Evolutionary conservation across 2,113 vertebrate species (phyloP).

Genomic region (Guaruba guarouba): DNA sequence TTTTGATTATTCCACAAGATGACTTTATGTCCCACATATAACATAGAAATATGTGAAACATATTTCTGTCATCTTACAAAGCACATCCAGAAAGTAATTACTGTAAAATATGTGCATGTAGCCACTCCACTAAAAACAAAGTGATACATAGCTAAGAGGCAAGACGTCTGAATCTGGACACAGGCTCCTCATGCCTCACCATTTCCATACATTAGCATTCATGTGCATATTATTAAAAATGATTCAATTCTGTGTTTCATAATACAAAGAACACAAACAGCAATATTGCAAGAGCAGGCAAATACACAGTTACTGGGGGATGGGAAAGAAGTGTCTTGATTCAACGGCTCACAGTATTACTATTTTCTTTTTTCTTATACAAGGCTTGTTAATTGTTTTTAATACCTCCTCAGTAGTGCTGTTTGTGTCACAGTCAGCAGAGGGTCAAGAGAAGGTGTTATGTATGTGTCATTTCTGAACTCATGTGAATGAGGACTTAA

Average conservation of each 20-base stretch:
- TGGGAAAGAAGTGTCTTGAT: neutral
- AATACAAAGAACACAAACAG: conserved; percentile 40
- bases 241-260: conserved; percentile 24
- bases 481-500: conserved; percentile 58
- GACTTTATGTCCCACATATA: conserved; percentile 70
- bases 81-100: conserved; percentile 75
- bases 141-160: conserved; percentile 59
- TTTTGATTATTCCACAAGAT: conserved; percentile 74
- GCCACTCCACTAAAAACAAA: conserved; percentile 60
- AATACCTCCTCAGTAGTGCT: neutral
- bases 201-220: conserved; percentile 72
- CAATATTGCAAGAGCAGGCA: neutral
- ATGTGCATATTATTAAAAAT: conserved; percentile 64
- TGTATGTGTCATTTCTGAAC: conserved; percentile 58
- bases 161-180: conserved; percentile 30
- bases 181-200: conserved; percentile 3
- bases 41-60: conserved; percentile 63
- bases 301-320: neutral
- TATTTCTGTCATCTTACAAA: conserved; percentile 76
- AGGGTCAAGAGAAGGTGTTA: conserved; percentile 4
- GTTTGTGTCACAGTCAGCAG: neutral
- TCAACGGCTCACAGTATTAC: neutral
- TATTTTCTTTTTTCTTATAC: neutral
- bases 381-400: conserved; percentile 48
- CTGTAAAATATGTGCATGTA: conserved; percentile 72